Percentiles rank a stretch among this genome's conserved stretches.
Evolutionary conservation across 2,113 vertebrate genomes (phyloP).

Genomic region (Microcebus jonahi): DNA sequence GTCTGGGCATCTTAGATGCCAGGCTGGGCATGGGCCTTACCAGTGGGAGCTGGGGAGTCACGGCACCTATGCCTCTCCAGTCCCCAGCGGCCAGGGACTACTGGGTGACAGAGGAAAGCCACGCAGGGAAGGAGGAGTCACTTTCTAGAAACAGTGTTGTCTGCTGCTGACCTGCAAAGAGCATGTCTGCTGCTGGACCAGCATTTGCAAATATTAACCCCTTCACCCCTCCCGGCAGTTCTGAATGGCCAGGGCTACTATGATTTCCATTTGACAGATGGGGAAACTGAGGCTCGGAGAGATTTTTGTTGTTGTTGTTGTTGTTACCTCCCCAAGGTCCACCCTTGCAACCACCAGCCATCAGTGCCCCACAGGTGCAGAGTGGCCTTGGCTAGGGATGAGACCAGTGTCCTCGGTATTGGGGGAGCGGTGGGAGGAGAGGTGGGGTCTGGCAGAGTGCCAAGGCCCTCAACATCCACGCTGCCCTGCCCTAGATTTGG

Average conservation of each 20-base stretch:
- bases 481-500: neutral
- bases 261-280: neutral
- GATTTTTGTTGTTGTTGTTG: rapidly evolving
- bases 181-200: rapidly evolving
- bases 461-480: no score
- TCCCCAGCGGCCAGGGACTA: no score
- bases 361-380: neutral
- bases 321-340: neutral
- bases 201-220: no score
- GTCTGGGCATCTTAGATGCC: rapidly evolving
- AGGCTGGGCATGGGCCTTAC: neutral
- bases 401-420: neutral
- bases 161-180: neutral
- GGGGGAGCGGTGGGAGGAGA: no score
- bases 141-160: neutral
- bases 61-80: no score
- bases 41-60: rapidly evolving
- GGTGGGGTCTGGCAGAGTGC: rapidly evolving
- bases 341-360: rapidly evolving
- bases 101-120: neutral
- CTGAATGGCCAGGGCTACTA: rapidly evolving
- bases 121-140: neutral
- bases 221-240: neutral
- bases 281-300: neutral
- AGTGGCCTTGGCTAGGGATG: neutral